These are phyloP conservation scores for Scaptomyza pallida DNA, from an alignment of 1,140 invertebrate genomes.

Conservation along the genomic window DNA sequence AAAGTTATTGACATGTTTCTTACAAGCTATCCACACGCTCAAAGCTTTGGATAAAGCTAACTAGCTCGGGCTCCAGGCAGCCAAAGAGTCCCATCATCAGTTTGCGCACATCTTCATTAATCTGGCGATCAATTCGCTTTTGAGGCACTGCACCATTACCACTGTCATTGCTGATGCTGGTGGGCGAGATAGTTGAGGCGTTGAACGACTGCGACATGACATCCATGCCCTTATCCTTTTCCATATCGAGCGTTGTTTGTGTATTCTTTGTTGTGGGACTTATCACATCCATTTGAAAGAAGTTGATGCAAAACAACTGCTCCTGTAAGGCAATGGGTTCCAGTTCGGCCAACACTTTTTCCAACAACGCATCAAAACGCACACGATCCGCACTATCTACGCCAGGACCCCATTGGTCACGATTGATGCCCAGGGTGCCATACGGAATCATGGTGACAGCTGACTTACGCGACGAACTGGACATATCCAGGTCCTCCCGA, in stretches of 20 bases:
- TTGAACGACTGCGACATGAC: conserved; percentile 67
- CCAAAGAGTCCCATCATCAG: conserved; percentile 96
- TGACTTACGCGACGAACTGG: conserved; percentile 72
- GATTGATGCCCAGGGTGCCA: conserved; percentile 78
- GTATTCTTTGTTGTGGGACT: conserved; percentile 86
- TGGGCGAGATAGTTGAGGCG: conserved; percentile 50
- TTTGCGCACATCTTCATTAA: conserved; percentile 91
- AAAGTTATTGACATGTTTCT: conserved; percentile 81
- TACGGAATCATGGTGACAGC: conserved; percentile 73
- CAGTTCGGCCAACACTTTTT: conserved; percentile 90
- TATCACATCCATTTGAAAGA: conserved; percentile 93
- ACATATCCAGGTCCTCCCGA: conserved; percentile 77
- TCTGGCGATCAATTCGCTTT: conserved; percentile 88
- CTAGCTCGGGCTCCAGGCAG: conserved; percentile 93
- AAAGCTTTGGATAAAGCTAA: conserved; percentile 92
- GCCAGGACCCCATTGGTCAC: conserved; percentile 78
- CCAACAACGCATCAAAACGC: conserved; percentile 83
- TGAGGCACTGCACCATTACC: conserved; percentile 80
- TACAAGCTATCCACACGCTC: conserved; percentile 95
- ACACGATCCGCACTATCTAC: conserved; percentile 78
- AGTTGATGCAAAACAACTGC: conserved; percentile 97
- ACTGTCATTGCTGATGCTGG: conserved; percentile 24
- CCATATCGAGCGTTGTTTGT: conserved; percentile 85
- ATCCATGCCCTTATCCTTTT: conserved; percentile 62
- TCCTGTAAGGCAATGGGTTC: conserved; percentile 97